Percentiles rank a stretch among this genome's conserved stretches.
phyloP scores from a whole-genome alignment of 2,888 invertebrate genomes.

The Falcaria lacertinaria region DNA sequence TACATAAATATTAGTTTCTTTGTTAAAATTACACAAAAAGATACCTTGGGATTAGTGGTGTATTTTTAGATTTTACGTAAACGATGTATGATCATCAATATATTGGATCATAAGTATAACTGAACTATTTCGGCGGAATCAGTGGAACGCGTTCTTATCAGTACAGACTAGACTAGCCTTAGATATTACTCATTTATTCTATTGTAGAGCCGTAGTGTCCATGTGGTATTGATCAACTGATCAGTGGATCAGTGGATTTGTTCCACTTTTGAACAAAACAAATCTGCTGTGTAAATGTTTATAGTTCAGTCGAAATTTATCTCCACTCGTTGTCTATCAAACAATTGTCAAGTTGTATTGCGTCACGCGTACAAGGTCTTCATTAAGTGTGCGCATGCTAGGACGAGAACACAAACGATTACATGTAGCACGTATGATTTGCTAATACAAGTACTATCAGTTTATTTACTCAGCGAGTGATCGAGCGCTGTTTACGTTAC shows the following conservation, averaged over 20 bases:
- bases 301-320: too few species aligned
- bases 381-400: neutral
- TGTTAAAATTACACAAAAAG: neutral
- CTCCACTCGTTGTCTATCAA: neutral
- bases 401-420: slow-evolving; percentile 4
- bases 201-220: too few species aligned
- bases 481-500: slow-evolving; percentile 49
- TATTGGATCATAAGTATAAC: too few species aligned
- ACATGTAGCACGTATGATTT: slow-evolving; percentile 4
- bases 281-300: too few species aligned
- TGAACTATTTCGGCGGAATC: too few species aligned
- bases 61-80: neutral
- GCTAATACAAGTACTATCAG: slow-evolving; percentile 29
- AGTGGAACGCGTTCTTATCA: too few species aligned
- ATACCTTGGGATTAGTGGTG: neutral
- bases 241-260: too few species aligned
- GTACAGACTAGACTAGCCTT: too few species aligned
- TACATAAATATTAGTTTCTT: neutral
- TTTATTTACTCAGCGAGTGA: slow-evolving; percentile 43
- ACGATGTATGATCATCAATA: neutral
- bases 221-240: too few species aligned
- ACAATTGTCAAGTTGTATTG: neutral
- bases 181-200: too few species aligned
- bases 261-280: too few species aligned
- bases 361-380: slow-evolving; percentile 2